Evolutionary conservation across 2,888 invertebrate species (phyloP).

Genomic region (Latrodectus elegans): DNA sequence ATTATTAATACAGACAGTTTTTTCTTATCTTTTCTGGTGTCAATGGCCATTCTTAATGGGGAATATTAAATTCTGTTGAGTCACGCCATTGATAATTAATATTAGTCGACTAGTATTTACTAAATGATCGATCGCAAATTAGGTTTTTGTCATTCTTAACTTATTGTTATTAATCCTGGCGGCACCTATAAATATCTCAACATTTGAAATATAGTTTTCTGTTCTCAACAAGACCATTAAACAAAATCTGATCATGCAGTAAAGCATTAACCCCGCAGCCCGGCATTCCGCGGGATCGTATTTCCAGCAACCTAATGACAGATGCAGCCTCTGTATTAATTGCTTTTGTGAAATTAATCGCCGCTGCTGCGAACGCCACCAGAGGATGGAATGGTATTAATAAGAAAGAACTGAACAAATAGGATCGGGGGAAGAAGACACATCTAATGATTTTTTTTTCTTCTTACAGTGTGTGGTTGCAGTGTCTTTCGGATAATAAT

Average conservation of each 20-base stretch:
- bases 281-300: background rate
- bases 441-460: conserved; percentile 51
- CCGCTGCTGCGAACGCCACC: conserved; percentile 35
- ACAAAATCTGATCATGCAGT: background rate
- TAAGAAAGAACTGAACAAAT: conserved; percentile 39
- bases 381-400: background rate
- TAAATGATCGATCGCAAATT: too few species aligned
- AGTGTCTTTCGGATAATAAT: conserved; percentile 31
- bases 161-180: too few species aligned
- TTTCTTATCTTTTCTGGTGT: too few species aligned
- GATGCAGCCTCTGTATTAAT: conserved; percentile 36
- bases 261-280: background rate
- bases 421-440: conserved; percentile 23
- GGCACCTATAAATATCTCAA: too few species aligned
- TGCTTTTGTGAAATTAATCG: conserved; percentile 43
- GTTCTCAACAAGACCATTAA: background rate
- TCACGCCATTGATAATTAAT: too few species aligned
- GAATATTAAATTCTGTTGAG: too few species aligned
- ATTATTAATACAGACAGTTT: too few species aligned
- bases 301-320: conserved; percentile 29
- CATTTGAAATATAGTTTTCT: too few species aligned
- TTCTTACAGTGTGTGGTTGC: conserved; percentile 14
- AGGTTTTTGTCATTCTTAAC: too few species aligned
- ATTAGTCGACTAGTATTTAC: too few species aligned
- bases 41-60: too few species aligned